Percentiles rank a stretch among this genome's conserved stretches.
Evolutionary conservation across 2,888 invertebrate genomes (phyloP).

Genomic region (Tridacna crocea): DNA sequence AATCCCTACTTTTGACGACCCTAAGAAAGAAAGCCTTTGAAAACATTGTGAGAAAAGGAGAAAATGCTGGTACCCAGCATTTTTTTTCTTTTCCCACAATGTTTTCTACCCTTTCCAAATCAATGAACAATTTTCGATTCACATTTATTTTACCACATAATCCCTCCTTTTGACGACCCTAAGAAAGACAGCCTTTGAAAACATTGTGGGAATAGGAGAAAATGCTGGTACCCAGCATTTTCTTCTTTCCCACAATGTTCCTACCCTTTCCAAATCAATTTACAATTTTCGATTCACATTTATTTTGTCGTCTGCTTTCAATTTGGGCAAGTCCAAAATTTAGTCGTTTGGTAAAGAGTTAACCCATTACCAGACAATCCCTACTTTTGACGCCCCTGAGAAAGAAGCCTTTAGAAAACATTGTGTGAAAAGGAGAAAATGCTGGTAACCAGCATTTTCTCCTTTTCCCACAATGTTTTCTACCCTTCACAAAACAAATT

Average conservation of each 20-base stretch:
- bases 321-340: too few relatives aligned
- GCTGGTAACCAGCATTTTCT: slow-evolving; percentile 2
- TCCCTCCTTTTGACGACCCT: neutral
- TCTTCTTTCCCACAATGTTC: neutral
- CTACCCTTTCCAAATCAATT: neutral
- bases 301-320: too few relatives aligned
- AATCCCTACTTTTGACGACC: too few relatives aligned
- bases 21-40: too few relatives aligned
- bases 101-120: too few relatives aligned
- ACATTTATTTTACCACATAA: neutral
- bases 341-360: too few relatives aligned
- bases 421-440: neutral
- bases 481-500: neutral
- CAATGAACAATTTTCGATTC: too few relatives aligned
- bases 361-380: neutral
- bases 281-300: too few relatives aligned
- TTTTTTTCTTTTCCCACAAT: too few relatives aligned
- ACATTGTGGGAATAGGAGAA: neutral
- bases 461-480: slow-evolving; percentile 1
- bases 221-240: neutral
- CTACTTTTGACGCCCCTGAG: neutral
- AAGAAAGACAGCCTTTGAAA: neutral
- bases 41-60: too few relatives aligned
- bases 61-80: too few relatives aligned
- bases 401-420: neutral